A percentile compares a stretch with the other conserved stretches of the same genome.
Conservation (phyloP, 92 coral and sea anemone genomes). For the Porites rus region DNA sequence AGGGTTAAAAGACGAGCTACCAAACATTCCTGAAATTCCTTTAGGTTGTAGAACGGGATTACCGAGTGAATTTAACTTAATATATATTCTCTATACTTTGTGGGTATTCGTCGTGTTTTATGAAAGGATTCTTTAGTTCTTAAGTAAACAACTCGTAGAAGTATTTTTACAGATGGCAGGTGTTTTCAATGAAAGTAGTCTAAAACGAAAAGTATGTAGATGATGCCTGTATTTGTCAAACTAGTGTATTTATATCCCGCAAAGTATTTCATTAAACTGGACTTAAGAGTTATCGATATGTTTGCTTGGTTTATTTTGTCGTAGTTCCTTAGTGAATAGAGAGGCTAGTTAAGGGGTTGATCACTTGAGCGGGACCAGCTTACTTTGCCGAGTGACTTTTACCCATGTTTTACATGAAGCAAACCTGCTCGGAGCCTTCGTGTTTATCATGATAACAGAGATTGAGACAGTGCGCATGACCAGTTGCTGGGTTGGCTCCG, state of each 20-base stretch:
- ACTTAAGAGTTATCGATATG: neutral
- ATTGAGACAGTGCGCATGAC: too few relatives aligned
- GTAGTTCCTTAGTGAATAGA: too few relatives aligned
- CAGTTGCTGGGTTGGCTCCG: too few relatives aligned
- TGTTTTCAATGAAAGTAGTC: neutral
- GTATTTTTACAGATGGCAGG: conserved; percentile 19
- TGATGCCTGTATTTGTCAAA: conserved; percentile 20
- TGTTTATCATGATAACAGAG: too few relatives aligned
- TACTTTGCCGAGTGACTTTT: too few relatives aligned
- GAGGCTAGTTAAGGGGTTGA: too few relatives aligned
- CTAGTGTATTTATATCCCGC: conserved; percentile 41
- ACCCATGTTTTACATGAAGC: too few relatives aligned
- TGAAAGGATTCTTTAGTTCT: neutral
- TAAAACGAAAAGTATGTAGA: neutral
- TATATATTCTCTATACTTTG: neutral
- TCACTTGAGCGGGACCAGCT: too few relatives aligned
- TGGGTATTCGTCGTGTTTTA: neutral
- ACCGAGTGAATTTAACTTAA: neutral
- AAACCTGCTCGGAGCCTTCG: too few relatives aligned
- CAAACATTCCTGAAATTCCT: neutral
- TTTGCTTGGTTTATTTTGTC: neutral
- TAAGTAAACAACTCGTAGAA: neutral
- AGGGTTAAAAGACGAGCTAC: neutral
- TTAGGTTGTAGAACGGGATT: conserved; percentile 11
- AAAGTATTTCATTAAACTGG: conserved; percentile 8